Evolutionary conservation across 2,888 invertebrate genomes (phyloP).

Genomic region (Andrena camellia): DNA sequence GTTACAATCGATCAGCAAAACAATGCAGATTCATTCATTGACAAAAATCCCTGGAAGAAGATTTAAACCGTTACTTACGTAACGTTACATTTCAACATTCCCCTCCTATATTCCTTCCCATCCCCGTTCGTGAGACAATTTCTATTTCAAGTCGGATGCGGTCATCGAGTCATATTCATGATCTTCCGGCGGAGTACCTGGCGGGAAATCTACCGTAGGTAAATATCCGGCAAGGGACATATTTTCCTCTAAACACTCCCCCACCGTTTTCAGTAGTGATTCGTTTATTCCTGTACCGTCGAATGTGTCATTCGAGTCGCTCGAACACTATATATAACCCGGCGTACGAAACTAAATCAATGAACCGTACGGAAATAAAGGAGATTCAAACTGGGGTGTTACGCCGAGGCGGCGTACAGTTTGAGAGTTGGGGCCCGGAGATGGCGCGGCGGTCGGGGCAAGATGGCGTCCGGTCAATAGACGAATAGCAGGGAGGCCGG

Average conservation of each 20-base stretch:
- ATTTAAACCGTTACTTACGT: neutral
- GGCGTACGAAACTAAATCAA: neutral
- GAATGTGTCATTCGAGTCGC: neutral
- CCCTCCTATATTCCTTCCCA: constrained; percentile 20
- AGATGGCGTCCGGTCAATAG: constrained; percentile 81
- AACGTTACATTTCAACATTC: constrained; percentile 27
- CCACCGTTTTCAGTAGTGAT: neutral
- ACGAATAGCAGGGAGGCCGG: constrained; percentile 71
- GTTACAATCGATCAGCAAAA: neutral
- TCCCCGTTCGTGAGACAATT: constrained; percentile 16
- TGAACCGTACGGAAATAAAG: constrained; percentile 6
- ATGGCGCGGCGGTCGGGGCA: constrained; percentile 41
- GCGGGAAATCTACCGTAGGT: constrained; percentile 31
- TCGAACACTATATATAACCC: too few species aligned
- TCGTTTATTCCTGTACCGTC: neutral
- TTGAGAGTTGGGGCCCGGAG: constrained; percentile 6
- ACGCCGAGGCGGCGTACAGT: neutral
- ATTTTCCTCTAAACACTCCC: neutral
- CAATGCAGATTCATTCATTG: constrained; percentile 6
- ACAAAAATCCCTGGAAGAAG: neutral
- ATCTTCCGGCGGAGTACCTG: constrained; percentile 23
- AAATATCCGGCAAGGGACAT: neutral
- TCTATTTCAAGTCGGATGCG: constrained; percentile 44
- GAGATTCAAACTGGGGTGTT: neutral
- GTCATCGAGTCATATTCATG: constrained; percentile 44